These are phyloP conservation scores for Enteromius radiatus DNA, from an alignment of 2,797 vertebrate genomes.

Conservation along the genomic window DNA sequence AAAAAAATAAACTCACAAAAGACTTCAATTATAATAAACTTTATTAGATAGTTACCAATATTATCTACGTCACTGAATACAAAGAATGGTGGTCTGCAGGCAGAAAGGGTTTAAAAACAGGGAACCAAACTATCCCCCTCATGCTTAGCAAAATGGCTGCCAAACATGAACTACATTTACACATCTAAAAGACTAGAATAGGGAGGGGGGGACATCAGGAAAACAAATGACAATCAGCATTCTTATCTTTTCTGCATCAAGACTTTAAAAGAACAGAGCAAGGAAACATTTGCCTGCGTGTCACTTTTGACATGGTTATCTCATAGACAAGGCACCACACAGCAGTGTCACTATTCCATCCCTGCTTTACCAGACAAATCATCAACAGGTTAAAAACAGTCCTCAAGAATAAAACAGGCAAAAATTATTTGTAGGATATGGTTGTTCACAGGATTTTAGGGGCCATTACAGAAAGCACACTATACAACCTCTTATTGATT, in stretches of 20 bases:
- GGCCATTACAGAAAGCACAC: conserved; percentile 50
- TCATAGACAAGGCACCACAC: conserved; percentile 61
- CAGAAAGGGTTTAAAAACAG: conserved; percentile 67
- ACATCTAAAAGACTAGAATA: conserved; percentile 68
- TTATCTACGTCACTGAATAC: conserved; percentile 86
- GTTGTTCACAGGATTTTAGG: conserved; percentile 18
- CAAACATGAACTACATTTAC: conserved; percentile 64
- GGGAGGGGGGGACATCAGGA: conserved; percentile 51
- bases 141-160: conserved; percentile 57
- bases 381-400: conserved; percentile 62
- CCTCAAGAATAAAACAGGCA: conserved; percentile 33
- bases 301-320: conserved; percentile 44
- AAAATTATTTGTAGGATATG: conserved; percentile 8
- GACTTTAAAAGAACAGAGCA: conserved; percentile 61
- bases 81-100: conserved; percentile 84
- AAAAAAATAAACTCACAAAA: background rate
- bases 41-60: conserved; percentile 89
- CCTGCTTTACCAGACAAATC: conserved; percentile 41
- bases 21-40: conserved; percentile 83
- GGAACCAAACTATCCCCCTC: conserved; percentile 63
- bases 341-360: conserved; percentile 47
- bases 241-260: conserved; percentile 59
- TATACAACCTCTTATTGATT: conserved; percentile 49
- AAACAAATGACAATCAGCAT: conserved; percentile 69
- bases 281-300: conserved; percentile 69